Evolutionary conservation across 1,140 invertebrate genomes (phyloP).

Genomic region (Bradysia coprophila): DNA sequence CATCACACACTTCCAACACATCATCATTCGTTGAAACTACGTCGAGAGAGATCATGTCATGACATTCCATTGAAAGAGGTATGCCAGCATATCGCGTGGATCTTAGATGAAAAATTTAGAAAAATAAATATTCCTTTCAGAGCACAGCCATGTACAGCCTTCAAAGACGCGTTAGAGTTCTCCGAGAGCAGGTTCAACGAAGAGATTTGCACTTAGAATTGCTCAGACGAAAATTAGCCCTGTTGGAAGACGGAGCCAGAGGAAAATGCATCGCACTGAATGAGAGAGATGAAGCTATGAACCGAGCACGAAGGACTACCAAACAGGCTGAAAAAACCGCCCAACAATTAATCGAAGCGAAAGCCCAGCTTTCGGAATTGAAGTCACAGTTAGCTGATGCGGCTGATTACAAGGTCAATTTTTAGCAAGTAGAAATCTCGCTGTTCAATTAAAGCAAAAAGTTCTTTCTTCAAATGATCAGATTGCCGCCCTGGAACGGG

Average conservation of each 20-base stretch:
- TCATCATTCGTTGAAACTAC: constrained; percentile 27
- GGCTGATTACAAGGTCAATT: constrained; percentile 70
- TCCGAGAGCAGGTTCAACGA: constrained; percentile 76
- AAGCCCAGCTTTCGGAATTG: constrained; percentile 49
- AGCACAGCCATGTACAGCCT: constrained; percentile 69
- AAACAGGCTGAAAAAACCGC: constrained; percentile 59
- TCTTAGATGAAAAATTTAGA: background rate
- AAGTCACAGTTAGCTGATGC: constrained; percentile 62
- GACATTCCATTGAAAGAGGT: constrained; percentile 35
- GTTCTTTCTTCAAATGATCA: too few species aligned
- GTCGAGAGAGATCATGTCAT: constrained; percentile 51
- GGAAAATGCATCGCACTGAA: constrained; percentile 39
- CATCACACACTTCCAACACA: constrained; percentile 8
- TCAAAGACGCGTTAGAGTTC: constrained; percentile 55
- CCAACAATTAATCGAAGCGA: constrained; percentile 49
- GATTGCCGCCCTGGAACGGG: constrained; percentile 63
- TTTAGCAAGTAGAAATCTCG: constrained; percentile 1
- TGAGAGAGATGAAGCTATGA: constrained; percentile 56
- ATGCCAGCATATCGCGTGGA: background rate
- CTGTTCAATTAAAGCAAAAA: constrained; percentile 1
- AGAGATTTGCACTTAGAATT: constrained; percentile 82
- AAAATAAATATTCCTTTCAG: too few species aligned
- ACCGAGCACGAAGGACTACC: constrained; percentile 50
- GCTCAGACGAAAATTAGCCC: constrained; percentile 61
- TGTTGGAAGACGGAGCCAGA: constrained; percentile 56